Percentiles rank a stretch among this genome's conserved stretches.
phyloP scores from a whole-genome alignment of 2,888 invertebrate species.

The Agriopis leucophaearia region DNA sequence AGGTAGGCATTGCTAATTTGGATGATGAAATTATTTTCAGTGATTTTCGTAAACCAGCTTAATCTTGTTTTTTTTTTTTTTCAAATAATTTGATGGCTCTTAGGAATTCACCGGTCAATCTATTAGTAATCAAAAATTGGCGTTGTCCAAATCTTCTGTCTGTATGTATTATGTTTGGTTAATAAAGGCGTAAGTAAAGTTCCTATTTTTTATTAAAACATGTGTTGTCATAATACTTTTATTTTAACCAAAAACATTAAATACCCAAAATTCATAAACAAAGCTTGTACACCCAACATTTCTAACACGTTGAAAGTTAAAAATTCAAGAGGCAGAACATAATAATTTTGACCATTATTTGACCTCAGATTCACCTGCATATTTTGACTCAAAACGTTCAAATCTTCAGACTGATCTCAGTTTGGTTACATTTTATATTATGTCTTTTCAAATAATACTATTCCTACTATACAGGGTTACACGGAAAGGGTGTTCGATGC shows the following conservation, averaged over 20 bases:
- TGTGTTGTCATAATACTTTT: too few relatives aligned
- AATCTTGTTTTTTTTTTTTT: too few relatives aligned
- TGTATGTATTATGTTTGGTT: too few relatives aligned
- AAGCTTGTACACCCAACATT: neutral
- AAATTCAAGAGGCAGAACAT: neutral
- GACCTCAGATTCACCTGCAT: neutral
- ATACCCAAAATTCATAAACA: neutral
- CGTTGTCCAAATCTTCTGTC: too few relatives aligned
- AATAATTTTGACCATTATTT: neutral
- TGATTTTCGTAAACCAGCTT: too few relatives aligned
- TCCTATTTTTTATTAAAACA: too few relatives aligned
- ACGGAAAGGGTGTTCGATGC: too few relatives aligned
- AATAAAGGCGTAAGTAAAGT: too few relatives aligned
- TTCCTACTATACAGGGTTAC: too few relatives aligned
- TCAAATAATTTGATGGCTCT: too few relatives aligned
- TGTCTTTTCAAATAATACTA: neutral
- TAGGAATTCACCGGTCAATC: too few relatives aligned
- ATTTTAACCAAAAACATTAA: neutral
- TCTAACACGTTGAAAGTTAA: neutral
- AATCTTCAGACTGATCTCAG: neutral
- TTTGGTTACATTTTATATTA: neutral
- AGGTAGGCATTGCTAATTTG: neutral
- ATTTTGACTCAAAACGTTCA: neutral
- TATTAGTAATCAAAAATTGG: too few relatives aligned
- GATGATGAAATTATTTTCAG: neutral